Evolutionary conservation across 2,113 vertebrate species (phyloP).

Genomic region (Microcebus jonahi): DNA sequence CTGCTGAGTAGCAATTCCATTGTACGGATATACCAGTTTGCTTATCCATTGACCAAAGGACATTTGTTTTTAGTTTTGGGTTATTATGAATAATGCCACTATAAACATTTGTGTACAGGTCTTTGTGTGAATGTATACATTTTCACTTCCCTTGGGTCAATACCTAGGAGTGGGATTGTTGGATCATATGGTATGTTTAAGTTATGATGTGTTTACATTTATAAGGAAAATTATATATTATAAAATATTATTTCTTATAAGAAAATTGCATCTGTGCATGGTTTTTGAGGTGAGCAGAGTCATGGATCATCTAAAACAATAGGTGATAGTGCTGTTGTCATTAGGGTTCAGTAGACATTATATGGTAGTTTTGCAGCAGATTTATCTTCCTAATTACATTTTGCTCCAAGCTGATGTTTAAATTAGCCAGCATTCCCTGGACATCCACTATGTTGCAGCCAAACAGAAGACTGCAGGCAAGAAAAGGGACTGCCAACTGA

Average conservation of each 20-base stretch:
- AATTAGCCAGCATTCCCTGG: constrained; percentile 32
- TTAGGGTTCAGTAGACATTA: not conserved
- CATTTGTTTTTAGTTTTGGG: not conserved
- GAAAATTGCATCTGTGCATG: not conserved
- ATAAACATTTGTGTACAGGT: not conserved
- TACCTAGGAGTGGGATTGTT: not conserved
- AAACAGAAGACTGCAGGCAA: constrained; percentile 15
- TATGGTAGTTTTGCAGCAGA: constrained; percentile 26
- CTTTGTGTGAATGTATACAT: not conserved
- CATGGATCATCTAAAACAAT: not conserved
- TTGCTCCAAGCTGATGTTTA: constrained; percentile 47
- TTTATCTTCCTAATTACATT: constrained; percentile 60
- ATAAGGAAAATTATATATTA: not conserved
- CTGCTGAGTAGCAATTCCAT: not conserved
- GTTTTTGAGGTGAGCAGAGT: not conserved
- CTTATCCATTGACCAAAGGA: not conserved
- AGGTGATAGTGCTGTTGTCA: not conserved
- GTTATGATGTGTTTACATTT: not conserved
- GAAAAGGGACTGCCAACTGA: not conserved
- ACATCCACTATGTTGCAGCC: not conserved
- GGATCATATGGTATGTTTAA: not conserved
- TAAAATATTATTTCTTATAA: not conserved
- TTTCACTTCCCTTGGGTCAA: constrained; percentile 1
- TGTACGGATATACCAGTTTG: not conserved
- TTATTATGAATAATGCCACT: not conserved